phyloP scores from a whole-genome alignment of 2,113 vertebrate genomes.

The Vulpes lagopus region DNA sequence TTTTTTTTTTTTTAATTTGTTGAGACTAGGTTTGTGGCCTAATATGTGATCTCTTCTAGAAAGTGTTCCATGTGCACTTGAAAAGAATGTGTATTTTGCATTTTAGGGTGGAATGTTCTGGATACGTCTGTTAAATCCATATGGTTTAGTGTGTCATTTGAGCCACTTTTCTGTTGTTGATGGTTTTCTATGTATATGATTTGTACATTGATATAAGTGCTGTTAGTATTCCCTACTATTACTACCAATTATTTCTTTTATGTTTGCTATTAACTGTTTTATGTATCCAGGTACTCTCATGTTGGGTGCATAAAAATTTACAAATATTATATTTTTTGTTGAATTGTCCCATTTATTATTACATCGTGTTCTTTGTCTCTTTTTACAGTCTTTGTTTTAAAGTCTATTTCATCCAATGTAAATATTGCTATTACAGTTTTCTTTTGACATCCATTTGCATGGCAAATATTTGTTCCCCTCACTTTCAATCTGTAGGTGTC shows the following conservation, averaged over 20 bases:
- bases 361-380: background rate
- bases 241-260: background rate
- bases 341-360: background rate
- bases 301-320: background rate
- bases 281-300: background rate
- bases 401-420: background rate
- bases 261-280: background rate
- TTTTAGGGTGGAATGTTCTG: background rate
- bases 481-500: background rate
- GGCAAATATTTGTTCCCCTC: background rate
- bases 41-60: background rate
- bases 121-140: background rate
- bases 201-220: background rate
- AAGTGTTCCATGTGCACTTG: background rate
- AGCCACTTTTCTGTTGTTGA: background rate
- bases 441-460: background rate
- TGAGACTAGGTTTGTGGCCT: background rate
- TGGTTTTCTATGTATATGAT: background rate
- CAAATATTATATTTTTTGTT: background rate
- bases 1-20: background rate
- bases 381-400: background rate
- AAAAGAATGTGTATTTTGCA: background rate
- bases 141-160: background rate
- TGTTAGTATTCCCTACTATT: background rate
- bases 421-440: background rate